phyloP scores from a whole-genome alignment of 2,888 invertebrate genomes.

The Ectemnius cavifrons region DNA sequence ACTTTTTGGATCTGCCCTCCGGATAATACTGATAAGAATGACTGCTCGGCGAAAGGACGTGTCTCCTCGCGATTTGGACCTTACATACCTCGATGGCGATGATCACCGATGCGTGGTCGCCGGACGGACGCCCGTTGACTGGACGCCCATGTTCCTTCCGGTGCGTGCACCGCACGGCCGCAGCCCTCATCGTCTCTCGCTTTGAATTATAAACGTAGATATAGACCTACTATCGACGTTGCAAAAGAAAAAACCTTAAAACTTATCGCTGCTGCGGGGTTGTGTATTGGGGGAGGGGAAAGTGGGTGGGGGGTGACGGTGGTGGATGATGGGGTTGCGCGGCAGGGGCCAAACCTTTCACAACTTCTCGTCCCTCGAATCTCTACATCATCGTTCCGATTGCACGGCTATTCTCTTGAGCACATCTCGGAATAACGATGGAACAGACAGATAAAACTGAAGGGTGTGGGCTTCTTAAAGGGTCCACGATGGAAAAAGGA shows the following conservation, averaged over 20 bases:
- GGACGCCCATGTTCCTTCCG: neutral
- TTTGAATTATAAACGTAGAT: constrained; percentile 40
- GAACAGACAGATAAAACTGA: neutral
- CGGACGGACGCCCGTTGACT: no score
- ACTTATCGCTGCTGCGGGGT: constrained; percentile 43
- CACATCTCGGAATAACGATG: constrained; percentile 1
- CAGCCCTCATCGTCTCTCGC: constrained; percentile 40
- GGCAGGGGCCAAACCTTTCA: neutral
- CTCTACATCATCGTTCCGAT: no score
- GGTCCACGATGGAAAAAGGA: no score
- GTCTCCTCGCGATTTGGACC: neutral
- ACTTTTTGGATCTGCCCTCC: neutral
- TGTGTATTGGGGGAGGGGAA: constrained; percentile 11
- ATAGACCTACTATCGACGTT: constrained; percentile 45
- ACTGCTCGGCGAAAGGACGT: neutral
- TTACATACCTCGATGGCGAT: neutral
- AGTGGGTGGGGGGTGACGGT: neutral
- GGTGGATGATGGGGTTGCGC: no score
- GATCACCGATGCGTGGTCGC: neutral
- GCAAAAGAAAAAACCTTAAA: constrained; percentile 47
- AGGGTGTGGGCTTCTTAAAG: constrained; percentile 16
- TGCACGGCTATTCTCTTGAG: no score
- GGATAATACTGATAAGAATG: constrained; percentile 3
- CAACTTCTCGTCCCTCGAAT: neutral
- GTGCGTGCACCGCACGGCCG: neutral